These are phyloP conservation scores for Luffia ferchaultella DNA, from an alignment of 2,888 invertebrate species.

Conservation along the genomic window DNA sequence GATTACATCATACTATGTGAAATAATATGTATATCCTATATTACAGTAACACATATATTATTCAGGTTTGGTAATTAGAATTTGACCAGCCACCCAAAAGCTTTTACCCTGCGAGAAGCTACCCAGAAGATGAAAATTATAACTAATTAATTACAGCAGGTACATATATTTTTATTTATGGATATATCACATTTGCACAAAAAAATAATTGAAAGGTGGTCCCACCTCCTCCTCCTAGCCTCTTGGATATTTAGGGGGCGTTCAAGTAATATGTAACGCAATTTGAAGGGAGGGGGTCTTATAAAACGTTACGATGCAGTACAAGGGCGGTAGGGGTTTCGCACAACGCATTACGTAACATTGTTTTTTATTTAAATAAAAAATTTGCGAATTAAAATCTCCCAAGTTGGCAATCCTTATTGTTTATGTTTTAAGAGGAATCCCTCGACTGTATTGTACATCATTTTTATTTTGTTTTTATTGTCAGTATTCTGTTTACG, in stretches of 20 bases:
- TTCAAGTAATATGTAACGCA: neutral
- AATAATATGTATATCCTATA: too few species aligned
- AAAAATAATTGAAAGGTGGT: too few species aligned
- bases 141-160: too few species aligned
- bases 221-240: too few species aligned
- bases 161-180: too few species aligned
- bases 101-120: too few species aligned
- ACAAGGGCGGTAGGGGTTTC: neutral
- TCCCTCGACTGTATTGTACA: neutral
- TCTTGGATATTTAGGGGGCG: neutral
- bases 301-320: neutral
- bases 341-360: neutral
- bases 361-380: neutral
- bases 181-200: too few species aligned
- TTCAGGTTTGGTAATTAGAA: too few species aligned
- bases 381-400: neutral
- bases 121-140: too few species aligned
- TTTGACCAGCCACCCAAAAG: too few species aligned
- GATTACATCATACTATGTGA: too few species aligned
- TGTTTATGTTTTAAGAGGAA: neutral
- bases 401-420: neutral
- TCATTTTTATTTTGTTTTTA: neutral
- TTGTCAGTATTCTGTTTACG: neutral
- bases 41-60: too few species aligned
- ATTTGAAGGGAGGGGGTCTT: neutral